A percentile compares a stretch with the other conserved stretches of the same genome.
Conservation (phyloP, 2,113 vertebrate genomes). For the Connochaetes taurinus region DNA sequence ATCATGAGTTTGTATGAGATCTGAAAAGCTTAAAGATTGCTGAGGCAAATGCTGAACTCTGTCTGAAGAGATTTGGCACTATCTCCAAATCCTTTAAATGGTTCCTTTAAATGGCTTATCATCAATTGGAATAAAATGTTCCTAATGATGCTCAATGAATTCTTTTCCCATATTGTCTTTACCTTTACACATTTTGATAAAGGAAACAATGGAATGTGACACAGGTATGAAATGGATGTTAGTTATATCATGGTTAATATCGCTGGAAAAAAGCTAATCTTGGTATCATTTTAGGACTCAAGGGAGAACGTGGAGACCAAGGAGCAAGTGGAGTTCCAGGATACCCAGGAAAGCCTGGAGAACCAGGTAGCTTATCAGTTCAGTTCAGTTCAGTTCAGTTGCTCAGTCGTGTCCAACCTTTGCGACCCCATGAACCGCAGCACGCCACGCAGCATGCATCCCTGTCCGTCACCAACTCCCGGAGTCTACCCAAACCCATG, state of each 20-base stretch:
- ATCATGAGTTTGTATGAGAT: neutral
- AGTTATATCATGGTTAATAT: neutral
- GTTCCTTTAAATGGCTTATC: neutral
- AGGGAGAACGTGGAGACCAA: constrained; percentile 88
- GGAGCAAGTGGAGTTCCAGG: constrained; percentile 85
- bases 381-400: neutral
- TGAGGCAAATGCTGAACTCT: neutral
- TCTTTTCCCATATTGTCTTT: neutral
- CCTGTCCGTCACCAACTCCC: neutral
- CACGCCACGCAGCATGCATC: neutral
- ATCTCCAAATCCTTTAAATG: neutral
- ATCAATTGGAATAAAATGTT: neutral
- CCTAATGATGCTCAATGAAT: neutral
- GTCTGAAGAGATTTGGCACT: neutral
- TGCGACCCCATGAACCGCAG: neutral
- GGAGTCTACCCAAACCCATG: neutral
- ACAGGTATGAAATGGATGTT: neutral
- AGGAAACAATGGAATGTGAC: neutral
- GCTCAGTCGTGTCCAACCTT: neutral
- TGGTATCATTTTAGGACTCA: constrained; percentile 60
- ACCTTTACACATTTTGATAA: neutral
- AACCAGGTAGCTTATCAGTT: constrained; percentile 81
- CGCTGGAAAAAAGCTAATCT: neutral
- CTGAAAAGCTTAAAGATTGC: neutral
- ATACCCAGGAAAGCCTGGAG: constrained; percentile 90